Conservation (phyloP, 2,113 vertebrate species). For the Poeciliopsis turrubarensis region DNA sequence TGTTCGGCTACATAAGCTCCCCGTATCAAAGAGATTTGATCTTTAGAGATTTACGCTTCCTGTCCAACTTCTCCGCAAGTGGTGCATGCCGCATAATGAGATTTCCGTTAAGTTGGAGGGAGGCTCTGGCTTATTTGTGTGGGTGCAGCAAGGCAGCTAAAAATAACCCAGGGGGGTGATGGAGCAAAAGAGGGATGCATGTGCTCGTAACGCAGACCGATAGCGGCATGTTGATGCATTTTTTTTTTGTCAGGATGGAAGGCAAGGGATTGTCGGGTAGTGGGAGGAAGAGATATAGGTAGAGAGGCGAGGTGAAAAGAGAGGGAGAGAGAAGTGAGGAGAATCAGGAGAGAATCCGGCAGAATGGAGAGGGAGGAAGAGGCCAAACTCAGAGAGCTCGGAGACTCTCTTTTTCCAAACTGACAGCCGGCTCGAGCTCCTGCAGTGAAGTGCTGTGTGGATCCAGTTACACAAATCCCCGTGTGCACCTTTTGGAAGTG, state of each 20-base stretch:
- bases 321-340: slow-evolving; percentile 23
- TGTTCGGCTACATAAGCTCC: slow-evolving; percentile 29
- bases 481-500: slow-evolving; percentile 30
- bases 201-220: slow-evolving; percentile 29
- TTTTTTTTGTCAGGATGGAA: slow-evolving; percentile 1
- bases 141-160: slow-evolving; percentile 64
- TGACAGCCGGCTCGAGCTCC: slow-evolving; percentile 60
- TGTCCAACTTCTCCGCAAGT: slow-evolving; percentile 47
- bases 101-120: slow-evolving; percentile 49
- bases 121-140: slow-evolving; percentile 55
- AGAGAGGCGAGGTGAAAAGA: background rate
- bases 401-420: slow-evolving; percentile 44
- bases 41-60: slow-evolving; percentile 48
- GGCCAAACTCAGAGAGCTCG: slow-evolving; percentile 55
- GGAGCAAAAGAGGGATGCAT: slow-evolving; percentile 32
- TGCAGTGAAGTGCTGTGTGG: slow-evolving; percentile 45
- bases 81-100: slow-evolving; percentile 51
- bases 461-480: slow-evolving; percentile 62
- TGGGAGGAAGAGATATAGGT: background rate
- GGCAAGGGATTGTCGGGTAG: slow-evolving; percentile 1
- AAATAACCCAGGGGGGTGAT: slow-evolving; percentile 64
- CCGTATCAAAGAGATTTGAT: slow-evolving; percentile 52
- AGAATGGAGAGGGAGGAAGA: slow-evolving; percentile 26
- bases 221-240: background rate
- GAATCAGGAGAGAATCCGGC: slow-evolving; percentile 29